phyloP scores from a whole-genome alignment of 2,113 vertebrate genomes.

The Ursus arctos region DNA sequence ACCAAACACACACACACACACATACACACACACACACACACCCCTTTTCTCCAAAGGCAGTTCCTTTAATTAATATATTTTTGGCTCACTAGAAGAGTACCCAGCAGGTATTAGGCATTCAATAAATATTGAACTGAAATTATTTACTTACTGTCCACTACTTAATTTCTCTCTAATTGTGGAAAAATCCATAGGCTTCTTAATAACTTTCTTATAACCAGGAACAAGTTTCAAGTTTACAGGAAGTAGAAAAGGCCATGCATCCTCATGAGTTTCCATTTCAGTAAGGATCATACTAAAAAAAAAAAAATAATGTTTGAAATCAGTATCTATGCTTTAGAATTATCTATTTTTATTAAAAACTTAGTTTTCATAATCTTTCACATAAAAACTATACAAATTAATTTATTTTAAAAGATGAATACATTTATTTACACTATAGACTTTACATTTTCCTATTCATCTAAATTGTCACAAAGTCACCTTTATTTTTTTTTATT shows the following conservation, averaged over 20 bases:
- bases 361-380: background rate
- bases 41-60: background rate
- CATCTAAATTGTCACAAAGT: background rate
- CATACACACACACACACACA: background rate
- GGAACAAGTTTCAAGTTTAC: slow-evolving; percentile 99
- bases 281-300: slow-evolving; percentile 94
- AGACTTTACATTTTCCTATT: slow-evolving; percentile 44
- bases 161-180: slow-evolving; percentile 98
- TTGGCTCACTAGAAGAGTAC: background rate
- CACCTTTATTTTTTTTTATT: background rate
- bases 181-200: slow-evolving; percentile 99
- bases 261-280: slow-evolving; percentile 98
- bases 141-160: slow-evolving; percentile 94
- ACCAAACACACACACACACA: background rate
- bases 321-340: slow-evolving; percentile 51
- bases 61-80: slow-evolving; percentile 29
- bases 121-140: slow-evolving; percentile 56
- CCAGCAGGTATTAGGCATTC: background rate
- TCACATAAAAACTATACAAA: slow-evolving; percentile 22
- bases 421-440: slow-evolving; percentile 2
- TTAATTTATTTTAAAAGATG: slow-evolving; percentile 35
- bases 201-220: slow-evolving; percentile 99
- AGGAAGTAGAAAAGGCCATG: slow-evolving; percentile 98
- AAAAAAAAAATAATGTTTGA: slow-evolving; percentile 76
- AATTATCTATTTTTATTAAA: slow-evolving; percentile 28